Percentiles rank a stretch among this genome's conserved stretches.
Evolutionary conservation across 92 coral and sea anemone genomes (phyloP).

Genomic region (Blastomussa wellsi): DNA sequence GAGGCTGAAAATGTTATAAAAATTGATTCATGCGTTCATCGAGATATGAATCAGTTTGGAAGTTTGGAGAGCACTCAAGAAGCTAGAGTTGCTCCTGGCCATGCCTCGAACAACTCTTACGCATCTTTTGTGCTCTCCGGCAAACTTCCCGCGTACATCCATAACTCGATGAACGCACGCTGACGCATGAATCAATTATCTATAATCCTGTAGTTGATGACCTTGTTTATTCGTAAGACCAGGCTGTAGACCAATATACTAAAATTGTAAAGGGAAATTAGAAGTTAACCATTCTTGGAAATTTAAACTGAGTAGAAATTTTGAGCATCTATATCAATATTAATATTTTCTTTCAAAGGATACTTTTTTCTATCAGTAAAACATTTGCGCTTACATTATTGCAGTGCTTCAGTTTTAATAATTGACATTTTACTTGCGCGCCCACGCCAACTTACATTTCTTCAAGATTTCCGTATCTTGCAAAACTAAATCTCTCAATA

Average conservation of each 20-base stretch:
- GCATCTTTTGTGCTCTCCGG: too few species aligned
- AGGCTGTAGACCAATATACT: neutral
- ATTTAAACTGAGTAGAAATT: neutral
- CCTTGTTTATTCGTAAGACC: neutral
- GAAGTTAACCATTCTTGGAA: neutral
- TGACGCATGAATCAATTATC: too few species aligned
- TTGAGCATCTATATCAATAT: neutral
- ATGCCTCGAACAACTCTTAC: too few species aligned
- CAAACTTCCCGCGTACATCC: too few species aligned
- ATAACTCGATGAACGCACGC: too few species aligned
- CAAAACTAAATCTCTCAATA: constrained; percentile 64
- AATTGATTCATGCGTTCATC: too few species aligned
- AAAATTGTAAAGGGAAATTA: neutral
- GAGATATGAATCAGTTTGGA: too few species aligned
- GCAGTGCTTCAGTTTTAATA: neutral
- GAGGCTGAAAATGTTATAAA: too few species aligned
- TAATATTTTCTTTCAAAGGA: neutral
- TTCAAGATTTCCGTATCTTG: constrained; percentile 56
- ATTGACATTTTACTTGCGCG: too few species aligned
- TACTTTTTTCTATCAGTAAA: neutral
- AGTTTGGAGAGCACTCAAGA: too few species aligned
- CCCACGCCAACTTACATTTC: constrained; percentile 56
- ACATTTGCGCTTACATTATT: neutral
- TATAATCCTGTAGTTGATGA: too few species aligned
- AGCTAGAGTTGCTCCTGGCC: too few species aligned